Evolutionary conservation across 2,888 invertebrate genomes (phyloP), one percentile per base, ranked within the genome.

Genomic region (Drosophila differens): DNA sequence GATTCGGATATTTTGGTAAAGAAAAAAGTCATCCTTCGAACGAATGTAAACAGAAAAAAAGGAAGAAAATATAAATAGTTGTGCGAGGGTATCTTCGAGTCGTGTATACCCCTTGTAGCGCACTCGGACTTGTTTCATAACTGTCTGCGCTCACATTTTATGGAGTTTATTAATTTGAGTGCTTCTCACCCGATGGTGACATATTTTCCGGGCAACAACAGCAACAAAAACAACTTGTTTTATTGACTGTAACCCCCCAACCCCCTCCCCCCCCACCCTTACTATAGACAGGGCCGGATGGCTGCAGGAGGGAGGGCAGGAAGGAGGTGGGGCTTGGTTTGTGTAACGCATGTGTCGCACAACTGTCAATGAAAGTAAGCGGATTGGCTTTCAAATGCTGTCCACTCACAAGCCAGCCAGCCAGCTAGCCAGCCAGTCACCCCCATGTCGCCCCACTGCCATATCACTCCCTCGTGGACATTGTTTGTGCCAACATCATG

Each of bases 161-260:
- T 92, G 91, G 92, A 91, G 91, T 91, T 92, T 91, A 92, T 92
- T 92, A 91, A 91, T 92, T 92, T 92, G 88, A 91, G 92, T 91
- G 91, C 84, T 87, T 83, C 82, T 79, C 79, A 79, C 80, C 76
- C 84, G 70, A 81, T 79, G 72, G 74, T 85, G 86, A 90, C 89
- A 83, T 69, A 83, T 85, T 81, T 74, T 59, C 57, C 66, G 66
- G 49, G 47, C 57, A 70, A 58, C 72, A 63, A 54, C 65, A 59
- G 30, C 59, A 44, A 35, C 47, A 47, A 54, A 57, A 58, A 63
- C 57, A 70, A 76, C 86, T 87, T 90, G 90, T 88, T 87, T 88
- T 90, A 90, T 85, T 90, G 87, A 87, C 82, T 83, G 78, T 25
- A 25, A 10, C 14, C 49, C 73, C 59, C 7, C 28, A 19, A 0